These are phyloP conservation scores for Wasmannia auropunctata DNA, from an alignment of 1,140 invertebrate species.

Conservation along the genomic window DNA sequence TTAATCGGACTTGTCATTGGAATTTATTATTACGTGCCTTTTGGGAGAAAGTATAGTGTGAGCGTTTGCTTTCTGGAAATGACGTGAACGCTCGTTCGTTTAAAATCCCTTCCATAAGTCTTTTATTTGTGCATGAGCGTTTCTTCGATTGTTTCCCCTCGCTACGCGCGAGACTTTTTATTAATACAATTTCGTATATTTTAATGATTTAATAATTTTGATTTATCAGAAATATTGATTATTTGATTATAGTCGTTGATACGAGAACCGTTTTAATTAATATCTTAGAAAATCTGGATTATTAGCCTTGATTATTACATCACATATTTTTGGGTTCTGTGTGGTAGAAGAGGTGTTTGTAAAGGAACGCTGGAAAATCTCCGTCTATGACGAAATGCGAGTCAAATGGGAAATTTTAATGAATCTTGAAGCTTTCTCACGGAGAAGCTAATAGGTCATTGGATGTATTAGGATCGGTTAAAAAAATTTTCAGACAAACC, in stretches of 20 bases:
- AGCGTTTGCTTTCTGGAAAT: constrained; percentile 40
- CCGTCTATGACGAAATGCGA: constrained; percentile 26
- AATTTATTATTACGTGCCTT: constrained; percentile 56
- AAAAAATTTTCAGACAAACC: constrained; percentile 37
- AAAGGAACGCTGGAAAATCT: constrained; percentile 33
- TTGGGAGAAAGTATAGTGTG: constrained; percentile 35
- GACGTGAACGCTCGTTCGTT: constrained; percentile 21
- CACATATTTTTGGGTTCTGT: constrained; percentile 63
- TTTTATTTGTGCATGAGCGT: constrained; percentile 24
- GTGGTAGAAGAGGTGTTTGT: constrained; percentile 54
- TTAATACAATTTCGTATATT: constrained; percentile 1
- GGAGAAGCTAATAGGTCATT: constrained; percentile 8
- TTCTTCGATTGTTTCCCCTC: neutral
- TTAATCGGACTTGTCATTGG: constrained; percentile 39
- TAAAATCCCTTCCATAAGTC: constrained; percentile 16
- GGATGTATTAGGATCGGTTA: neutral
- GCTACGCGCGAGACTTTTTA: constrained; percentile 35
- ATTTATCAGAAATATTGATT: neutral
- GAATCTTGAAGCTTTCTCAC: neutral
- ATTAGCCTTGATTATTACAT: constrained; percentile 1
- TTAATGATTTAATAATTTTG: too few species aligned
- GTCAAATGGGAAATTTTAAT: constrained; percentile 8
- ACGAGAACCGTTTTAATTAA: constrained; percentile 5
- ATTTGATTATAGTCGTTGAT: neutral
- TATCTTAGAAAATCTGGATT: constrained; percentile 29